Evolutionary conservation across 1,140 invertebrate genomes (phyloP).

Genomic region (Pemphigus obesinymphae): DNA sequence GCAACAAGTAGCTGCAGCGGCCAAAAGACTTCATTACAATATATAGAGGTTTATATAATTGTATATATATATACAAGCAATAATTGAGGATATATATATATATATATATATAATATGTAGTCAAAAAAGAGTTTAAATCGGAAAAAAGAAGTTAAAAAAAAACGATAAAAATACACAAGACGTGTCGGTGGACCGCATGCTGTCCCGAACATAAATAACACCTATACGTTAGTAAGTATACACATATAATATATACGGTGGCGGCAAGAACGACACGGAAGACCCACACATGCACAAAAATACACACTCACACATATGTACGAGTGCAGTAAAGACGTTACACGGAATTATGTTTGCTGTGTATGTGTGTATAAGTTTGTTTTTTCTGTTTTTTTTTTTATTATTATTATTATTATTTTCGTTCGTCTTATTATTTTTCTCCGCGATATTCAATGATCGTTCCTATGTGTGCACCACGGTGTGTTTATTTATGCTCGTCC

Average conservation of each 20-base stretch:
- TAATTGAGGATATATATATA: no score
- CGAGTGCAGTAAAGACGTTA: no score
- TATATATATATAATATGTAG: no score
- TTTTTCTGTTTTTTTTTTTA: not conserved
- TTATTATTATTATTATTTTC: not conserved
- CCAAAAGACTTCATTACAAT: not conserved
- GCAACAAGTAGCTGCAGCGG: not conserved
- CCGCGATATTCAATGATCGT: not conserved
- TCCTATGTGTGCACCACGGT: not conserved
- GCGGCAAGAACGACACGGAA: not conserved
- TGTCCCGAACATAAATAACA: conserved; percentile 13
- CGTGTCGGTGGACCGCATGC: not conserved
- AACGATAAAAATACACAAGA: not conserved
- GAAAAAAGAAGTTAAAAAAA: no score
- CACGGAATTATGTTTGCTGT: not conserved
- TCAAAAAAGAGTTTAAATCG: no score
- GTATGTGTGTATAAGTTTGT: not conserved
- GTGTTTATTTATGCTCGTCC: not conserved
- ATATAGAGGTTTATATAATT: no score
- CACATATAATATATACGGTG: not conserved
- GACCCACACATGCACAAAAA: not conserved
- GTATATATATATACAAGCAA: no score
- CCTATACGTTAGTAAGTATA: not conserved
- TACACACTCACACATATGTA: not conserved
- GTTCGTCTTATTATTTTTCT: not conserved